Evolutionary conservation across 2,797 vertebrate species (phyloP).

Genomic region (Gymnocypris eckloni): DNA sequence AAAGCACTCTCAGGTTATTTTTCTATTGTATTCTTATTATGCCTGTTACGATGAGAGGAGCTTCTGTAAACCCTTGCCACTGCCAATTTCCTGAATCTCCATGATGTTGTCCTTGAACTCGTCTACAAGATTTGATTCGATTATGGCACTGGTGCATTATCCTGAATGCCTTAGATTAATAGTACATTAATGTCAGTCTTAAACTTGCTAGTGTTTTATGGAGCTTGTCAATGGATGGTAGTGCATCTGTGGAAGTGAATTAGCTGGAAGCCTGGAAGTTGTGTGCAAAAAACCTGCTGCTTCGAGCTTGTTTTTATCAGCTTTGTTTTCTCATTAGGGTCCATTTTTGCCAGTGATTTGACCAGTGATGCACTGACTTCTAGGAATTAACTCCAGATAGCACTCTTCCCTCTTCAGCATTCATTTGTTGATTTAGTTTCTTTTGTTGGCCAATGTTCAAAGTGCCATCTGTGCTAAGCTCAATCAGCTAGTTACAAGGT

Average conservation of each 20-base stretch:
- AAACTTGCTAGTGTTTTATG: conserved; percentile 35
- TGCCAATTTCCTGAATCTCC: conserved; percentile 12
- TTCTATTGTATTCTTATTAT: conserved; percentile 25
- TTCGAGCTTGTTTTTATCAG: conserved; percentile 32
- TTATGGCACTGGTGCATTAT: conserved; percentile 16
- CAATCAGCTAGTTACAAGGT: conserved; percentile 63
- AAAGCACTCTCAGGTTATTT: conserved; percentile 25
- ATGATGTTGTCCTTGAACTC: conserved; percentile 11
- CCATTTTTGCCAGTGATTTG: conserved; percentile 41
- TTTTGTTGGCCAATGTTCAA: conserved; percentile 40
- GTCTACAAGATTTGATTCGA: conserved; percentile 11
- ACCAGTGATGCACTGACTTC: conserved; percentile 49
- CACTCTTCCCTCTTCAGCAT: conserved; percentile 62
- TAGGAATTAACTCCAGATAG: conserved; percentile 59
- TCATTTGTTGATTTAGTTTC: conserved; percentile 61
- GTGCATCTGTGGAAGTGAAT: conserved; percentile 28
- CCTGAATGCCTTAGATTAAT: conserved; percentile 36
- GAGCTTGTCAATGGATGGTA: conserved; percentile 17
- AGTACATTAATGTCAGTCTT: conserved; percentile 32
- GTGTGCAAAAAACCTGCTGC: conserved; percentile 9
- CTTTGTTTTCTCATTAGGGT: conserved; percentile 41
- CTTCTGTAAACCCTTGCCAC: neutral
- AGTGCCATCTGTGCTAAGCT: conserved; percentile 44
- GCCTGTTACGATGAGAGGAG: conserved; percentile 9
- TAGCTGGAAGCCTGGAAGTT: conserved; percentile 2